phyloP scores from a whole-genome alignment of 2,888 invertebrate genomes.

The Deilephila porcellus region DNA sequence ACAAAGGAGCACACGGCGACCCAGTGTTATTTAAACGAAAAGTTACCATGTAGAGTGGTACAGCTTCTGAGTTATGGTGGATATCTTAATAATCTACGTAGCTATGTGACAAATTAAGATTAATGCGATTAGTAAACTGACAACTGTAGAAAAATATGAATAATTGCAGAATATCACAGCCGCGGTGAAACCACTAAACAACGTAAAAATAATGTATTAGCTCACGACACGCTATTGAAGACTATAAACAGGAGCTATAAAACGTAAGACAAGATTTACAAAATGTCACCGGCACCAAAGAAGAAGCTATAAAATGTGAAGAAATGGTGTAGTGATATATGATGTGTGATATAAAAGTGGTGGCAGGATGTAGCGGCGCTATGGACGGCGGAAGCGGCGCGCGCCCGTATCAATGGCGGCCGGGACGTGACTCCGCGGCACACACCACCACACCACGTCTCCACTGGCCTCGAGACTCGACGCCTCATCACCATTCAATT shows the following conservation, averaged over 20 bases:
- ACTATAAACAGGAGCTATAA: constrained; percentile 2
- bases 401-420: constrained; percentile 71
- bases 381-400: constrained; percentile 72
- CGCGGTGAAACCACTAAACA: neutral
- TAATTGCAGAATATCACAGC: neutral
- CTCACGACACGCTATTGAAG: neutral
- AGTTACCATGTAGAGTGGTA: too few species aligned
- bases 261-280: constrained; percentile 24
- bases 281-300: constrained; percentile 29
- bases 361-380: constrained; percentile 79
- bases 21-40: too few species aligned
- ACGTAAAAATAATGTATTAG: neutral
- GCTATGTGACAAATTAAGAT: neutral
- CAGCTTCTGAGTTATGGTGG: too few species aligned
- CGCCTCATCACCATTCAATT: constrained; percentile 60
- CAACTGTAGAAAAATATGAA: neutral
- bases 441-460: constrained; percentile 39
- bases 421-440: constrained; percentile 59
- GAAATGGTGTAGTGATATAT: constrained; percentile 30
- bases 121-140: neutral
- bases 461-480: constrained; percentile 41
- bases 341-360: constrained; percentile 46
- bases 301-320: constrained; percentile 31
- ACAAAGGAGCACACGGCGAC: too few species aligned
- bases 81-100: too few species aligned